phyloP scores from a whole-genome alignment of 2,113 vertebrate species.

The Leucopternis melanops region DNA sequence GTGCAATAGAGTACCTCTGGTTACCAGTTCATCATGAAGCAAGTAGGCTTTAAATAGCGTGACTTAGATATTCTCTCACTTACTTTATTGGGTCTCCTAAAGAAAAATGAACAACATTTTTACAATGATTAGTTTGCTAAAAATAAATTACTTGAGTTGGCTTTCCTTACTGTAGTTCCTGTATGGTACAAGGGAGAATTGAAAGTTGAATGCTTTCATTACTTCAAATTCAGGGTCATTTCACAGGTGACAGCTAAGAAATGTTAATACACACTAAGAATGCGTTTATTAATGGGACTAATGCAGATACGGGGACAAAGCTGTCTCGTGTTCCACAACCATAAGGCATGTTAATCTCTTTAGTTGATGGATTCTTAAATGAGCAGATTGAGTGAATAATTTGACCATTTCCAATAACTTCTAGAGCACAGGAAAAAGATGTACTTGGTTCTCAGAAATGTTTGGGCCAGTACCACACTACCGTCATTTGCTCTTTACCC shows the following conservation, averaged over 20 bases:
- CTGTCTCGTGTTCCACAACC: conserved; percentile 59
- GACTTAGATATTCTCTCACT: conserved; percentile 32
- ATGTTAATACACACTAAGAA: conserved; percentile 60
- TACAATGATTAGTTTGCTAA: conserved; percentile 29
- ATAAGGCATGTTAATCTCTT: conserved; percentile 66
- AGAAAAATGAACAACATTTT: neutral
- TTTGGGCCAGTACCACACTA: neutral
- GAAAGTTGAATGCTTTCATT: conserved; percentile 33
- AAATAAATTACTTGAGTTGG: conserved; percentile 6
- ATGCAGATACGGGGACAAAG: conserved; percentile 34
- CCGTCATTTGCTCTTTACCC: neutral
- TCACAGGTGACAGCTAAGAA: conserved; percentile 50
- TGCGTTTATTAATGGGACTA: conserved; percentile 57
- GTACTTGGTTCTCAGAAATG: neutral
- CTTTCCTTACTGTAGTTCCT: neutral
- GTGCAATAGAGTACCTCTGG: neutral
- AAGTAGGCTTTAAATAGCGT: conserved; percentile 10
- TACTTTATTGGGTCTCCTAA: conserved; percentile 48
- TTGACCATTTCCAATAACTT: neutral
- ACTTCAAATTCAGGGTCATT: conserved; percentile 23
- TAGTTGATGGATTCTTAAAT: conserved; percentile 67
- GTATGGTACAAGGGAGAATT: neutral
- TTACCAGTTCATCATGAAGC: neutral
- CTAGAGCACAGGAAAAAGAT: neutral
- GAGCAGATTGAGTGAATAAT: conserved; percentile 69